These are phyloP conservation scores for Lonchura striata DNA, from an alignment of 2,113 vertebrate genomes.

Conservation along the genomic window DNA sequence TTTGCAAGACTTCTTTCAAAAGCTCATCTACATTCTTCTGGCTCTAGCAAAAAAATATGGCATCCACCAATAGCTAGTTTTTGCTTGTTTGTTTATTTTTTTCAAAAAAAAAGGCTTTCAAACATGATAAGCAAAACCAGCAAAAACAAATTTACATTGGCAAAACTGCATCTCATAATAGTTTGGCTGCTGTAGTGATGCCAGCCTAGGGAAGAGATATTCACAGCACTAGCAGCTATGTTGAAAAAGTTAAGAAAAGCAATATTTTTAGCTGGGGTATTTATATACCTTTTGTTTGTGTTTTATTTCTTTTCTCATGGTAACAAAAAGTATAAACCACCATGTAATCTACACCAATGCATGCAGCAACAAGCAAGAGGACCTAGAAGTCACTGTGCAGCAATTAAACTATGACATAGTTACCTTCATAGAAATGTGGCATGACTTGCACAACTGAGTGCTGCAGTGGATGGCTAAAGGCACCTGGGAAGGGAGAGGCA, in stretches of 20 bases:
- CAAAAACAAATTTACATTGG: constrained; percentile 37
- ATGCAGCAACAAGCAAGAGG: neutral
- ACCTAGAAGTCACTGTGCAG: neutral
- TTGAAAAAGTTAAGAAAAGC: neutral
- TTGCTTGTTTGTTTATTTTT: constrained; percentile 6
- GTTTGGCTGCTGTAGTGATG: neutral
- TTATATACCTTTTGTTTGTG: neutral
- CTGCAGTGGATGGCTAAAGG: neutral
- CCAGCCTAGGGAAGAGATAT: neutral
- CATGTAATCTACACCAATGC: neutral
- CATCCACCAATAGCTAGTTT: neutral
- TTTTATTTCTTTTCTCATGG: neutral
- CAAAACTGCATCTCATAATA: neutral
- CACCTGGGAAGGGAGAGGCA: neutral
- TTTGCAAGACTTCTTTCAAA: neutral
- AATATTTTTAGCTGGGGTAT: neutral
- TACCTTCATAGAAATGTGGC: neutral
- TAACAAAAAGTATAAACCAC: neutral
- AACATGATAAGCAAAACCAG: neutral
- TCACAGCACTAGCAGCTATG: neutral
- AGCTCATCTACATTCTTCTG: neutral
- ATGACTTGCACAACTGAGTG: neutral
- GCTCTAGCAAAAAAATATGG: constrained; percentile 11
- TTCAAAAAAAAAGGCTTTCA: neutral
- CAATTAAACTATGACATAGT: neutral